Evolutionary conservation across 2,888 invertebrate genomes (phyloP).

Genomic region (Melangyna quadrimaculata): DNA sequence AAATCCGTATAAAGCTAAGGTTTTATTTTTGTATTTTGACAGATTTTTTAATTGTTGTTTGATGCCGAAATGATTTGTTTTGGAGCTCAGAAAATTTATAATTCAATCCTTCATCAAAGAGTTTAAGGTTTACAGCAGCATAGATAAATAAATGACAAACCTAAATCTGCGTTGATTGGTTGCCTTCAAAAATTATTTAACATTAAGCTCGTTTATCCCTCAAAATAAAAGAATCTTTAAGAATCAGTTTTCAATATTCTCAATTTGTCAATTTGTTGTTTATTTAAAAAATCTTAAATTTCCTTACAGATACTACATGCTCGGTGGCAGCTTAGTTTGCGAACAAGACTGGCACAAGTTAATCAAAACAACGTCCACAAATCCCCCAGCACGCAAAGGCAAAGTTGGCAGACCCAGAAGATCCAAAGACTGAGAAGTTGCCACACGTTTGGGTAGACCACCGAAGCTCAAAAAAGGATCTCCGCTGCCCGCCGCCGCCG

Average conservation of each 20-base stretch:
- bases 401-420: constrained; percentile 90
- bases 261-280: background rate
- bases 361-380: constrained; percentile 85
- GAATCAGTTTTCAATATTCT: too few species aligned
- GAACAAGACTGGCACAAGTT: constrained; percentile 96
- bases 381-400: constrained; percentile 90
- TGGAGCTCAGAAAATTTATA: background rate
- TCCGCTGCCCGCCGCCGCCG: constrained; percentile 41
- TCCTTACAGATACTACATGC: constrained; percentile 88
- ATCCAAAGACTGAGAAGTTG: constrained; percentile 88
- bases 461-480: constrained; percentile 74
- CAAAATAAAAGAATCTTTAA: too few species aligned
- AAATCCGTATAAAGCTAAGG: background rate
- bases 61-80: constrained; percentile 8
- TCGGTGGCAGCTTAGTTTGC: constrained; percentile 93
- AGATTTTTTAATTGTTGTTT: constrained; percentile 1
- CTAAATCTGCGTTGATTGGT: background rate
- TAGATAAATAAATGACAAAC: background rate
- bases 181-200: background rate
- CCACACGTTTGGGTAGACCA: constrained; percentile 74
- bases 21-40: background rate
- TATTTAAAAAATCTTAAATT: background rate
- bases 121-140: background rate
- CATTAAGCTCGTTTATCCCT: background rate
- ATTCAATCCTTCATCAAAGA: background rate